Evolutionary conservation across 1,140 invertebrate species (phyloP).

Genomic region (Glossosoma conforme): DNA sequence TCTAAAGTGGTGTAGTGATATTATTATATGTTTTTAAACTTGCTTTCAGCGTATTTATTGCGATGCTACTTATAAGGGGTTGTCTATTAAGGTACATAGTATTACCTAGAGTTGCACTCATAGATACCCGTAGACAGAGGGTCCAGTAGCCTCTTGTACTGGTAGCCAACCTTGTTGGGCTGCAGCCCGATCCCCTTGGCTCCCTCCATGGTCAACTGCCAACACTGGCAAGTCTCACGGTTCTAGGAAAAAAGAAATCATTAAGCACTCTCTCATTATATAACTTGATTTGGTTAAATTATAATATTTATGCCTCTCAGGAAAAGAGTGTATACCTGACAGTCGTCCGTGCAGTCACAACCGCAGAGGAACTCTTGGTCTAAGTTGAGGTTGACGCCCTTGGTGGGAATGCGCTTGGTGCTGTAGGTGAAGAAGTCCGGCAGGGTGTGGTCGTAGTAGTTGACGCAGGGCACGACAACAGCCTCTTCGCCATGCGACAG

Average conservation of each 20-base stretch:
- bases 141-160: conserved; percentile 76
- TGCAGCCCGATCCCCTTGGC: conserved; percentile 54
- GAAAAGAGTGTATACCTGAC: conserved; percentile 69
- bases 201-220: conserved; percentile 82
- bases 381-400: conserved; percentile 80
- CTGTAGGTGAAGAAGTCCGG: conserved; percentile 87
- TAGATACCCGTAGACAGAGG: conserved; percentile 88
- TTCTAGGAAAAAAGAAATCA: conserved; percentile 56
- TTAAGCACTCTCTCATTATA: no score
- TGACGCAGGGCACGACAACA: conserved; percentile 84
- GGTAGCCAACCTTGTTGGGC: conserved; percentile 71
- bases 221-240: conserved; percentile 84
- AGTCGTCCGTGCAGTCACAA: conserved; percentile 91
- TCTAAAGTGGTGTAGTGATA: no score
- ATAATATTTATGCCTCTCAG: no score
- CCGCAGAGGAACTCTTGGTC: conserved; percentile 82
- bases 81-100: no score
- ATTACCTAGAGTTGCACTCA: conserved; percentile 83
- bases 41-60: no score
- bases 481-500: conserved; percentile 72
- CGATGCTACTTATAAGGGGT: no score
- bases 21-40: no score
- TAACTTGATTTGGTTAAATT: no score
- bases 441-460: conserved; percentile 76
- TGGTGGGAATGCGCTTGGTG: conserved; percentile 73